Evolutionary conservation across 1,140 invertebrate genomes (phyloP).

Genomic region (Coenobita brevimanus): DNA sequence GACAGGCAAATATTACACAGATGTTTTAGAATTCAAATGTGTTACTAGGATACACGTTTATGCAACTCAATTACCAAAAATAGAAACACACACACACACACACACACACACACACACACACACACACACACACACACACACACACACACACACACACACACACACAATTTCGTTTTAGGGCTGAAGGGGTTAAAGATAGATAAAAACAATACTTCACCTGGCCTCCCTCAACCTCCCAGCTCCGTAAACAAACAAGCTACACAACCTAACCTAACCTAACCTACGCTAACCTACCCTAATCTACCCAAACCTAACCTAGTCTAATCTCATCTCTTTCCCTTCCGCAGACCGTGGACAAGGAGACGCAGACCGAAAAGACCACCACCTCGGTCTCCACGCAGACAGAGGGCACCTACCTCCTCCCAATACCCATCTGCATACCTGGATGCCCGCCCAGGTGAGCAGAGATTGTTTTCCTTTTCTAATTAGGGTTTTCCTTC

Average conservation of each 20-base stretch:
- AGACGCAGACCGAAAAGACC: conserved; percentile 63
- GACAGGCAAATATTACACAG: too few relatives aligned
- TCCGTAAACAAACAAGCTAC: too few relatives aligned
- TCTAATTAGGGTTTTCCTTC: too few relatives aligned
- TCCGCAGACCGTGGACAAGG: conserved; percentile 42
- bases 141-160: neutral
- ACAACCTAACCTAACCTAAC: too few relatives aligned
- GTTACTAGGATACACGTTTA: too few relatives aligned
- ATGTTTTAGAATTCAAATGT: too few relatives aligned
- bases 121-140: neutral
- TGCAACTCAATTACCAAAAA: too few relatives aligned
- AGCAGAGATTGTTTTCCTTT: too few relatives aligned
- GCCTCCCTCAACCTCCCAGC: neutral
- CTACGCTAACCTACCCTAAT: too few relatives aligned
- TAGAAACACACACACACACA: too few relatives aligned
- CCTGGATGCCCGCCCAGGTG: neutral
- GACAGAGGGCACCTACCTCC: conserved; percentile 46
- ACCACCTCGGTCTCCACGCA: conserved; percentile 65
- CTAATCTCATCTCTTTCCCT: neutral
- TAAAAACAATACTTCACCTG: neutral
- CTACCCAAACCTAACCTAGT: too few relatives aligned
- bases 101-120: neutral
- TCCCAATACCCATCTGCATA: neutral
- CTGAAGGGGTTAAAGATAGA: too few relatives aligned
- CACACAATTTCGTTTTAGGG: neutral